Evolutionary conservation across 2,888 invertebrate species (phyloP), one percentile per base, ranked within the genome.

Genomic region (Callimorpha dominula): DNA sequence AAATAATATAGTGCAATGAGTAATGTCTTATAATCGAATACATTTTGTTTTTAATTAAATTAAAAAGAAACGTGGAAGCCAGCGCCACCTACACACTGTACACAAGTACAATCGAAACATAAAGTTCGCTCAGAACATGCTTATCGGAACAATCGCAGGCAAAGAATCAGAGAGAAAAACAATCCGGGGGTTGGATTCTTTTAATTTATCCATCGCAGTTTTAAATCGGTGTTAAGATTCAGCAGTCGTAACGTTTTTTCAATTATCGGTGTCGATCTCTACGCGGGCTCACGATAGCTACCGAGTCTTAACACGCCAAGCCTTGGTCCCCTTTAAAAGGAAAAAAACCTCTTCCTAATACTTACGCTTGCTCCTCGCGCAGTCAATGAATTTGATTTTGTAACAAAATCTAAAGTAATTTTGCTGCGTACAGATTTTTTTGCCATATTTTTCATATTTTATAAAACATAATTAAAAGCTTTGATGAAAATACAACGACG

Each of bases 151-250:
- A 87, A 94, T 94, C 94, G 87, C 86, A 87, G 89, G 85, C 87
- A 83, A 86, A 87, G 90, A 90, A 90, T 89, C 89, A 86, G 88
- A 89, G 88, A 90, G 90, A 91, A 91, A 93, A 93, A 94, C 92
- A 93, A 94, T 92, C 85, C 85, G 77, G 82, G 86, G 88, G 85
- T 88, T 87, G 91, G 85, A 92, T 92, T 93, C 93, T 91, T 94
- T 95, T 95, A 94, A 95, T 94, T 94, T 94, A 94, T 93, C 93
- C 92, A 89, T 92, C 90, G 90, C 90, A 90, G 92, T 93, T 94
- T 94, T 93, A 94, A 94, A 94, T 93, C 94, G 92, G 92, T 93
- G 94, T 94, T 95, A 93, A 92, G 92, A 94, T 93, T 93, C 93
- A 92, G 88, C 89, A 89, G 91, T 93, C 92, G 93, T 90, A 92